Base-by-base conservation (phyloP, 2,888 invertebrate genomes). In the Drosophila mulleri region DNA sequence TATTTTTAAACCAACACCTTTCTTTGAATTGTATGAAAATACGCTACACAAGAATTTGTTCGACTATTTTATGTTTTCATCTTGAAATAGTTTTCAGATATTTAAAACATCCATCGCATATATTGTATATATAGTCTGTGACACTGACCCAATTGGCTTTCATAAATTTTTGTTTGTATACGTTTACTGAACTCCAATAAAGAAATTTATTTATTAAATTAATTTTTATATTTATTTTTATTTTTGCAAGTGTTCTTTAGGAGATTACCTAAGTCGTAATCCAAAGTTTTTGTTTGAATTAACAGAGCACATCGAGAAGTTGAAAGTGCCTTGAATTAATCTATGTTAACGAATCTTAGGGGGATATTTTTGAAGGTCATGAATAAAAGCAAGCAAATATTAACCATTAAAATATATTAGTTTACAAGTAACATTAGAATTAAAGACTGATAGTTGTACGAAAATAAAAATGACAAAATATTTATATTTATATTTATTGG, bases 121-220 rank as follows among this genome's bases (percentile, higher is more conserved):
- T 35, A 3, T n/a, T n/a, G n/a, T 11, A 29, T 29, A 29, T 29
- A 29, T 29, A 29, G 23, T 23, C 23, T 23, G 23, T 3, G 3
- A 69, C 81, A 78, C 80, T 83, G 83, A 86, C 87, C 75, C 50
- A 88, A 67, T 73, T 78, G 72, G 75, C 61, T 88, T 80, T 26
- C 53, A 37, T 66, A 78, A 67, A 48, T 60, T 70, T 80, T 47
- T 20, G 72, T 56, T 61, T n/a, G 29, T 52, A 9, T 32, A 32
- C 8, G 9, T 32, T 32, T 5, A 26, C 7, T 26, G 26, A 26
- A 26, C 26, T 26, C 5, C 26, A 26, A 26, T 3, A 26, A 26
- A 26, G 26, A 3, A 26, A 26, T 26, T 83, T 85, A 78, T 75
- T 35, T 35, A 35, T 26, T 3, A 3, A 3, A 35, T 26, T 5